A percentile compares a stretch with the other conserved stretches of the same genome.
phyloP scores from a whole-genome alignment of 92 coral and sea anemone genomes.

The Palythoa grandiflora region DNA sequence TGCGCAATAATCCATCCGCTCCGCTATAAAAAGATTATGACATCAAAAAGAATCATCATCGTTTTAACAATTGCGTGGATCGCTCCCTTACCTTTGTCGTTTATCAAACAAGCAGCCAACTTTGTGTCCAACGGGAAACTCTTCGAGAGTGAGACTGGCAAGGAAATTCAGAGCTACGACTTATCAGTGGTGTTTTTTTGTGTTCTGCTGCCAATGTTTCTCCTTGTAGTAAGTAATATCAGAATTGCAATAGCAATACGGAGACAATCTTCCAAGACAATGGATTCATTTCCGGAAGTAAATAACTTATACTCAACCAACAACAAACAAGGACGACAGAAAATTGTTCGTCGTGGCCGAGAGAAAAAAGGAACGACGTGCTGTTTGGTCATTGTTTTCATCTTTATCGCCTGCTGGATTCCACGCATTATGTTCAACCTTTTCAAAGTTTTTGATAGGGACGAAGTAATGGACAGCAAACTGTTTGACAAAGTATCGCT shows the following conservation, averaged over 20 bases:
- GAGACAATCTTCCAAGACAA: slow-evolving; percentile 16
- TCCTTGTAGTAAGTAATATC: slow-evolving; percentile 50
- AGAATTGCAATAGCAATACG: slow-evolving; percentile 70
- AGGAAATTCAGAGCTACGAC: slow-evolving; percentile 51
- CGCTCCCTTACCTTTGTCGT: slow-evolving; percentile 66
- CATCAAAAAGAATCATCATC: slow-evolving; percentile 27
- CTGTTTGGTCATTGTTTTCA: slow-evolving; percentile 62
- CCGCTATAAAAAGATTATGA: slow-evolving; percentile 65
- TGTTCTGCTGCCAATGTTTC: slow-evolving; percentile 65
- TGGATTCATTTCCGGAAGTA: neutral
- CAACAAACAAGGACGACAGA: slow-evolving; percentile 16
- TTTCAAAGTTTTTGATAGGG: slow-evolving; percentile 23
- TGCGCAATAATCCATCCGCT: slow-evolving; percentile 73
- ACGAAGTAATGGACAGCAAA: neutral
- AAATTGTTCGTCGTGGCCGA: slow-evolving; percentile 5
- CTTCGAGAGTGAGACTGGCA: neutral
- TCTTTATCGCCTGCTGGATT: slow-evolving; percentile 72
- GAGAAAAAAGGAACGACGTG: slow-evolving; percentile 68
- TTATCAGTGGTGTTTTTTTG: slow-evolving; percentile 55
- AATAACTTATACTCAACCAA: neutral
- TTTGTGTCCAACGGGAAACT: slow-evolving; percentile 36
- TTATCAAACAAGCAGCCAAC: slow-evolving; percentile 55
- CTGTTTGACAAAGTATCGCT: slow-evolving; percentile 70
- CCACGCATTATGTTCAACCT: slow-evolving; percentile 71
- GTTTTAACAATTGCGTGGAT: slow-evolving; percentile 63